A percentile compares a stretch with the other conserved stretches of the same genome.
phyloP scores from a whole-genome alignment of 1,140 invertebrate species.

The Leptopilina boulardi region DNA sequence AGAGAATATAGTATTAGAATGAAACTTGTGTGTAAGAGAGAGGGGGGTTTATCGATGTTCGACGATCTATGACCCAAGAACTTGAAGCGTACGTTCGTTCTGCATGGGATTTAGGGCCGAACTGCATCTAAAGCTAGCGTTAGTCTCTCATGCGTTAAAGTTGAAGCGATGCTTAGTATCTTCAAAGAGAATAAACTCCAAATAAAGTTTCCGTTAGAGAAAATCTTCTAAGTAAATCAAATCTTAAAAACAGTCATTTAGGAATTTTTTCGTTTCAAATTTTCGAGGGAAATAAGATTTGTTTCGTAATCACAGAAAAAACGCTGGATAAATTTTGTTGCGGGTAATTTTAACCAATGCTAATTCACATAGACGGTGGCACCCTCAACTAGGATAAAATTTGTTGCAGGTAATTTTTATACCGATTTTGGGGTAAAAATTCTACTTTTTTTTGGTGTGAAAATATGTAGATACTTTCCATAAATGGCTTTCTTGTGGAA shows the following conservation, averaged over 20 bases:
- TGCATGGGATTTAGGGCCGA: constrained; percentile 2
- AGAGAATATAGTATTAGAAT: not conserved
- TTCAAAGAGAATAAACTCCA: not conserved
- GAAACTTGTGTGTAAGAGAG: not conserved
- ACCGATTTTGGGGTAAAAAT: no score
- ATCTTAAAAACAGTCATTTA: not conserved
- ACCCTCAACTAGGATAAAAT: no score
- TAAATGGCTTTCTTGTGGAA: not conserved
- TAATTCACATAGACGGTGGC: no score
- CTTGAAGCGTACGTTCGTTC: not conserved
- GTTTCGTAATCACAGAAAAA: no score
- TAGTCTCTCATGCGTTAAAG: not conserved
- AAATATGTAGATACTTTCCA: not conserved
- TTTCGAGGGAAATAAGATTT: no score
- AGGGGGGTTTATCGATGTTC: constrained; percentile 15
- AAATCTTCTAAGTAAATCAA: not conserved
- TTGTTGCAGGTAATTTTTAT: no score
- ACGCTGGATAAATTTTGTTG: no score
- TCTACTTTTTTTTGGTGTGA: not conserved
- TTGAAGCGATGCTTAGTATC: not conserved
- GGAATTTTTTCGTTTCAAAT: not conserved
- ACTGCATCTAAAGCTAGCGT: not conserved
- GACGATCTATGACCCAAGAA: not conserved
- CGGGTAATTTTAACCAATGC: no score
- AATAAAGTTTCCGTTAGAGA: not conserved